A percentile compares a stretch with the other conserved stretches of the same genome.
phyloP scores from a whole-genome alignment of 2,888 invertebrate genomes.

The Erebia ligea region DNA sequence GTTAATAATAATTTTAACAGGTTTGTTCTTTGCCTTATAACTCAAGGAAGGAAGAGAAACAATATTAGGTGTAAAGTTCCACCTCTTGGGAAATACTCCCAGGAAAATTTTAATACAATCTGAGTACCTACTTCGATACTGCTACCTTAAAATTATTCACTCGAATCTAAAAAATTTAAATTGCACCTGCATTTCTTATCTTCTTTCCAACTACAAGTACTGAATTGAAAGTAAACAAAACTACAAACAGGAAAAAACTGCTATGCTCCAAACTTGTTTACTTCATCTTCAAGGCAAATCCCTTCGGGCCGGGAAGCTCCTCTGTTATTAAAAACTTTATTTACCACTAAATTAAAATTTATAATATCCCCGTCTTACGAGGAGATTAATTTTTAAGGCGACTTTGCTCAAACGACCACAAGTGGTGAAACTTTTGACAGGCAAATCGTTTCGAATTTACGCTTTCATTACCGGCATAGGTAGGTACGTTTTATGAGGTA shows the following conservation, averaged over 20 bases:
- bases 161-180: not conserved
- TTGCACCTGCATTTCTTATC: not conserved
- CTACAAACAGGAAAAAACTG: not conserved
- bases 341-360: conserved; percentile 57
- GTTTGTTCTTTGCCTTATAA: too few relatives aligned
- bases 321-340: conserved; percentile 55
- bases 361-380: conserved; percentile 50
- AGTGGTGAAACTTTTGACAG: conserved; percentile 68
- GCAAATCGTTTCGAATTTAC: conserved; percentile 64
- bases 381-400: conserved; percentile 62
- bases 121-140: too few relatives aligned
- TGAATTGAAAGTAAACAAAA: conserved; percentile 7
- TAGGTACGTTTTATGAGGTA: not conserved
- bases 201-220: not conserved
- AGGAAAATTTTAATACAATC: too few relatives aligned
- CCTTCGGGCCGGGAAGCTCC: conserved; percentile 20
- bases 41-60: too few relatives aligned
- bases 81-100: too few relatives aligned
- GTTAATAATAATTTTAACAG: too few relatives aligned
- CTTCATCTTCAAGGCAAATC: conserved; percentile 35
- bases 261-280: conserved; percentile 30
- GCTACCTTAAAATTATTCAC: not conserved
- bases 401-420: conserved; percentile 57
- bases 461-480: conserved; percentile 45
- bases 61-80: too few relatives aligned